Evolutionary conservation across 2,113 vertebrate genomes (phyloP).

Genomic region (Edolisoma coerulescens): DNA sequence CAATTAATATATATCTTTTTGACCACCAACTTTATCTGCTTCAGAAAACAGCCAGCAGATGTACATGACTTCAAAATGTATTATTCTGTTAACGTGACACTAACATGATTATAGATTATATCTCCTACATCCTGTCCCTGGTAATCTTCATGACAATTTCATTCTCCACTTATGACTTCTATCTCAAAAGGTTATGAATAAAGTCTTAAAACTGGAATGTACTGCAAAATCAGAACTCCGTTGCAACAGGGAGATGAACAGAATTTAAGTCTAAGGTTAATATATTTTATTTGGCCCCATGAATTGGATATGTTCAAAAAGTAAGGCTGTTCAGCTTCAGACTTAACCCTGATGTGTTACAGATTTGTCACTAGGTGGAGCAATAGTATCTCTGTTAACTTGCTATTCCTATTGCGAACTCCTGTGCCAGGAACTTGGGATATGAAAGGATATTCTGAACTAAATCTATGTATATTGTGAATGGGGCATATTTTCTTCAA

Average conservation of each 20-base stretch:
- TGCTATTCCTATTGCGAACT: too few species aligned
- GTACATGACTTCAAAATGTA: not conserved
- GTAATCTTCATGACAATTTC: not conserved
- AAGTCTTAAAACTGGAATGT: not conserved
- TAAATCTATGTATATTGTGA: not conserved
- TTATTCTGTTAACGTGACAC: not conserved
- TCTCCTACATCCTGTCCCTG: not conserved
- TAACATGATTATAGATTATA: not conserved
- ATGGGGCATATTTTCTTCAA: not conserved
- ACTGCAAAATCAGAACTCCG: not conserved
- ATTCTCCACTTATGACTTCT: not conserved
- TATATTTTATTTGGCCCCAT: not conserved
- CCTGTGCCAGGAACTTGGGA: not conserved
- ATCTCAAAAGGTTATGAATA: not conserved
- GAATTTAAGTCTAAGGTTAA: fast-evolving
- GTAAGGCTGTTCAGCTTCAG: fast-evolving
- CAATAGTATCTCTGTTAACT: not conserved
- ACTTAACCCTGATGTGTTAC: not conserved
- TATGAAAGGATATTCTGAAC: not conserved
- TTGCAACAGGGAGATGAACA: not conserved
- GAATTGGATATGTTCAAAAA: not conserved
- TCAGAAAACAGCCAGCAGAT: not conserved
- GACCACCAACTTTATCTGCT: not conserved
- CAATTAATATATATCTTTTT: not conserved
- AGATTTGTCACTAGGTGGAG: conserved; percentile 37